Conservation (phyloP, 2,888 invertebrate species). For the Uropetala carovei region DNA sequence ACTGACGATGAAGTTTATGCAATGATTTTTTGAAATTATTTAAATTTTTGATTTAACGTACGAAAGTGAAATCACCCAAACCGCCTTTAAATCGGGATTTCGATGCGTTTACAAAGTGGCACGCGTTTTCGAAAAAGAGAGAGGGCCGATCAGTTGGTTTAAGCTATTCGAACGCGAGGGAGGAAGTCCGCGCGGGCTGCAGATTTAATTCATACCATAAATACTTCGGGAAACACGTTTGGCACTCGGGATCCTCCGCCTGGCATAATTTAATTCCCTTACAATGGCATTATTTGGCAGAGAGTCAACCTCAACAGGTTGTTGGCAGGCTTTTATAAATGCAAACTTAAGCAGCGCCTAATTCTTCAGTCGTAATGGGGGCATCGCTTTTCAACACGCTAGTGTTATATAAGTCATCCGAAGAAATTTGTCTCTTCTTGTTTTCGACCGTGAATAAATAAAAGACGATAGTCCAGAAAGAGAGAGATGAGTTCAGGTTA, state of each 20-base stretch:
- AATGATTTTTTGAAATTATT: too few species aligned
- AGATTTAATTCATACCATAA: neutral
- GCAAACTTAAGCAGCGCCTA: slow-evolving; percentile 26
- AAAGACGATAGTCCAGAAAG: neutral
- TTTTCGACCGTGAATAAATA: neutral
- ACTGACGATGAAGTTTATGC: too few species aligned
- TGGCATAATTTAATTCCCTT: slow-evolving; percentile 16
- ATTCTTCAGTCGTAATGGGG: slow-evolving; percentile 24
- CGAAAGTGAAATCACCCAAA: too few species aligned
- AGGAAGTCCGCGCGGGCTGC: neutral
- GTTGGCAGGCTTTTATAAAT: slow-evolving; percentile 49
- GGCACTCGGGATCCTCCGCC: neutral
- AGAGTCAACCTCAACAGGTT: slow-evolving; percentile 55
- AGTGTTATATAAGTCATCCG: neutral
- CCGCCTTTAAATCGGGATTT: too few species aligned
- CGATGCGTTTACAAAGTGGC: neutral
- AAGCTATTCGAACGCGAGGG: neutral
- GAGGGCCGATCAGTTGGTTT: neutral
- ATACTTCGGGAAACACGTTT: neutral
- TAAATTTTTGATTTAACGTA: too few species aligned
- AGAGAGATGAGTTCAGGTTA: neutral
- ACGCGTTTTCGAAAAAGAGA: neutral
- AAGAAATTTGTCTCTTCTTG: neutral
- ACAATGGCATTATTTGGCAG: slow-evolving; percentile 55
- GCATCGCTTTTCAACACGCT: slow-evolving; percentile 25